A percentile compares a stretch with the other conserved stretches of the same genome.
phyloP scores from a whole-genome alignment of 2,797 vertebrate species.

The Pangasius larnaudii region DNA sequence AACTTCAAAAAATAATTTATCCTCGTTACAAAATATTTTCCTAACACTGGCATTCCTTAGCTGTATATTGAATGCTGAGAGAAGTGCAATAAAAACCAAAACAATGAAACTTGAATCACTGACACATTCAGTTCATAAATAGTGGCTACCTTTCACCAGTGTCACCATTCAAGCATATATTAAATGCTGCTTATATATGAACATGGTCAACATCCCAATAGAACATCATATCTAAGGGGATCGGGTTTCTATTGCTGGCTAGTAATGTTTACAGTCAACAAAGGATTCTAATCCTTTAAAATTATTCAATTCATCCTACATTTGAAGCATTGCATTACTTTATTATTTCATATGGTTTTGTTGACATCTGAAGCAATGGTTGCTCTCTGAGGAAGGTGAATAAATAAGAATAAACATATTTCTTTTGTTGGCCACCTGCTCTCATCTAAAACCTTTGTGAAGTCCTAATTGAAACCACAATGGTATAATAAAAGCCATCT shows the following conservation, averaged over 20 bases:
- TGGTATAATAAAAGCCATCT: constrained; percentile 41
- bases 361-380: constrained; percentile 16
- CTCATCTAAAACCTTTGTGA: constrained; percentile 18
- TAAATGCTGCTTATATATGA: background rate
- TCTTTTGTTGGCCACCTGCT: constrained; percentile 47
- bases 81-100: background rate
- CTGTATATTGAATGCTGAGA: background rate
- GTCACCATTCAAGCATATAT: constrained; percentile 36
- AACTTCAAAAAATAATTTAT: background rate
- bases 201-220: background rate
- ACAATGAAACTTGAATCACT: background rate
- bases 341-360: constrained; percentile 15
- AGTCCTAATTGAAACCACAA: constrained; percentile 43
- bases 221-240: background rate
- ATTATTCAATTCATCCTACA: background rate
- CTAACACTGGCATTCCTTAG: background rate
- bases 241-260: background rate
- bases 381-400: constrained; percentile 3
- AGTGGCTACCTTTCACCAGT: constrained; percentile 47
- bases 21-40: background rate
- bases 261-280: background rate
- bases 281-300: background rate
- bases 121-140: constrained; percentile 52
- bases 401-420: constrained; percentile 45
- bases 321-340: background rate